These are phyloP conservation scores for Myzus persicae DNA, from an alignment of 1,140 invertebrate species.

Conservation along the genomic window DNA sequence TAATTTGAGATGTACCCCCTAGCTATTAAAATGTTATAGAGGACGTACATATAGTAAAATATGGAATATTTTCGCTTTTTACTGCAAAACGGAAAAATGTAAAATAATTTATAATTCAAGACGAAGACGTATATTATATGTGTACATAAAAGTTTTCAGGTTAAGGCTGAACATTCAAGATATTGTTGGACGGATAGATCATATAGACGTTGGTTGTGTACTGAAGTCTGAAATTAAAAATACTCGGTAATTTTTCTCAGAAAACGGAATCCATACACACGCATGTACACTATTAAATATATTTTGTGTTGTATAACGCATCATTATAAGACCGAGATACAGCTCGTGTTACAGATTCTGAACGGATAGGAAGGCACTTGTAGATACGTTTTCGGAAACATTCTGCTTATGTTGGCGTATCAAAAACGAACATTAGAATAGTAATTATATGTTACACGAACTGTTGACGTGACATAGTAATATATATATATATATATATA, in stretches of 20 bases:
- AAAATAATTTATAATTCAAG: neutral
- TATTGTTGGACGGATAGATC: neutral
- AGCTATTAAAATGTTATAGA: neutral
- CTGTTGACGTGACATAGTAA: slow-evolving; percentile 34
- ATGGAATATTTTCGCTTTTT: slow-evolving; percentile 9
- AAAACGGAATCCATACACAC: neutral
- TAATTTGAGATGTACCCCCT: neutral
- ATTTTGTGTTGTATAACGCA: neutral
- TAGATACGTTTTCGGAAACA: neutral
- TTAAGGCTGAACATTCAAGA: slow-evolving; percentile 42
- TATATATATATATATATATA: neutral
- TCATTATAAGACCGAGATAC: neutral
- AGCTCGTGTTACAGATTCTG: neutral
- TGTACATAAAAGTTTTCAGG: slow-evolving; percentile 47
- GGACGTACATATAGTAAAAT: neutral
- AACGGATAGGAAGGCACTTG: no score
- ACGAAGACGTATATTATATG: neutral
- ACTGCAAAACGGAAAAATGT: slow-evolving; percentile 30
- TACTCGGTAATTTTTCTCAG: neutral
- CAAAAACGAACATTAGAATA: neutral
- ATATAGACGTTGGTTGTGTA: neutral
- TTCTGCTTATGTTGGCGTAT: neutral
- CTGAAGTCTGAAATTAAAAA: neutral
- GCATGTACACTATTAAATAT: no score
- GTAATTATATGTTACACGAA: neutral